Percentiles rank a stretch among this genome's conserved stretches.
These are phyloP conservation scores for Corapipo altera DNA, from an alignment of 2,113 vertebrate genomes.

Conservation along the genomic window DNA sequence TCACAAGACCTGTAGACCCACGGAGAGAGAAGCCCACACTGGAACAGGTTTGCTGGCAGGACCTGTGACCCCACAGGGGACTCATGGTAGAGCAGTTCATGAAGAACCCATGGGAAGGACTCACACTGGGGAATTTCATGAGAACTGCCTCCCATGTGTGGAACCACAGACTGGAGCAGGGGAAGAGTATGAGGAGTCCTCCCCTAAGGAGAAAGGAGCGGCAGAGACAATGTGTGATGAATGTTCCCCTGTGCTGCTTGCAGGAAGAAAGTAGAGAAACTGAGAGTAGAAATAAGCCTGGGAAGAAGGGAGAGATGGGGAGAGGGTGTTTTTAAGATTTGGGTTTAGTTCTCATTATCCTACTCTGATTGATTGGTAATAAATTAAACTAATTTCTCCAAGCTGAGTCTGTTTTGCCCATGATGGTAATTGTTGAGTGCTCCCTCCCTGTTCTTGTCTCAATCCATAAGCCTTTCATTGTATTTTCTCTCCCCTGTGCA, in stretches of 20 bases:
- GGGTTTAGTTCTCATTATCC: background rate
- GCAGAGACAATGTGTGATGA: background rate
- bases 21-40: background rate
- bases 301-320: background rate
- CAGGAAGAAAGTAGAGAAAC: background rate
- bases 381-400: background rate
- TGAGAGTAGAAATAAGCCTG: background rate
- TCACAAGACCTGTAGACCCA: background rate
- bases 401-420: background rate
- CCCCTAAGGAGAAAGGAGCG: background rate
- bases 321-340: background rate
- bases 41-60: background rate
- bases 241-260: background rate
- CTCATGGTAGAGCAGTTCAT: background rate
- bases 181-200: background rate
- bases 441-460: background rate
- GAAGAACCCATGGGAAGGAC: background rate
- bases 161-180: background rate
- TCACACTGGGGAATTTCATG: background rate
- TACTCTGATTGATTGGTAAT: background rate
- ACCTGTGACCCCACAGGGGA: fast-evolving
- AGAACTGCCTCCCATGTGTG: background rate
- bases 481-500: background rate
- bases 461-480: background rate
- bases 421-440: background rate